Conservation (phyloP, 1,140 invertebrate species). For the Saxidomus purpurata region DNA sequence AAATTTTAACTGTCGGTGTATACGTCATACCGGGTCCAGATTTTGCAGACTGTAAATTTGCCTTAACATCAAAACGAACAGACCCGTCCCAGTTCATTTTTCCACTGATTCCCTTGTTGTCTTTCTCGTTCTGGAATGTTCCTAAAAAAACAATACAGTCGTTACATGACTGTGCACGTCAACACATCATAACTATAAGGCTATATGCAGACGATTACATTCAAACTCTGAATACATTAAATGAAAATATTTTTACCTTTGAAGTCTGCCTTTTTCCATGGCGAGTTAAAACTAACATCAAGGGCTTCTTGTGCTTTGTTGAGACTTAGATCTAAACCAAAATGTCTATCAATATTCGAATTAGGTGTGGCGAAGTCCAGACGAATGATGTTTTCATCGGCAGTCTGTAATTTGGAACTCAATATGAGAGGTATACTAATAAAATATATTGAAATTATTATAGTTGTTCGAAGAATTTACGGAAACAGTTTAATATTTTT, state of each 20-base stretch:
- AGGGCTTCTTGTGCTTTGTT: constrained; percentile 78
- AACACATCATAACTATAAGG: no score
- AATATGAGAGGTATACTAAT: no score
- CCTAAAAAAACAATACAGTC: constrained; percentile 58
- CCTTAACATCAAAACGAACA: constrained; percentile 72
- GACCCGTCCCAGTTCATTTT: constrained; percentile 72
- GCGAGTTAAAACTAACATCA: constrained; percentile 82
- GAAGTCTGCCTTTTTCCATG: constrained; percentile 84
- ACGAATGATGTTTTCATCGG: constrained; percentile 63
- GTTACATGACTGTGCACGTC: no score
- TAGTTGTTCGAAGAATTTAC: no score
- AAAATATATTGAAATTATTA: no score
- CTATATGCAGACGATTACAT: no score
- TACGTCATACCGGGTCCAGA: constrained; percentile 63
- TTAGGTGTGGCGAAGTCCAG: constrained; percentile 87
- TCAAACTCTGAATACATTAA: no score
- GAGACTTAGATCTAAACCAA: constrained; percentile 83
- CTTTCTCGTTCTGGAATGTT: constrained; percentile 65
- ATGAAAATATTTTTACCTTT: constrained; percentile 83
- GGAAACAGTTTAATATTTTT: no score
- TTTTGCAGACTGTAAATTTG: constrained; percentile 60
- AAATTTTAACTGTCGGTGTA: constrained; percentile 74
- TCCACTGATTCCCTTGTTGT: constrained; percentile 71
- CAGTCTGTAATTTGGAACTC: constrained; percentile 65
- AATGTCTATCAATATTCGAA: constrained; percentile 84